Evolutionary conservation across 1,140 invertebrate genomes (phyloP).

Genomic region (Drosophila neocordata): DNA sequence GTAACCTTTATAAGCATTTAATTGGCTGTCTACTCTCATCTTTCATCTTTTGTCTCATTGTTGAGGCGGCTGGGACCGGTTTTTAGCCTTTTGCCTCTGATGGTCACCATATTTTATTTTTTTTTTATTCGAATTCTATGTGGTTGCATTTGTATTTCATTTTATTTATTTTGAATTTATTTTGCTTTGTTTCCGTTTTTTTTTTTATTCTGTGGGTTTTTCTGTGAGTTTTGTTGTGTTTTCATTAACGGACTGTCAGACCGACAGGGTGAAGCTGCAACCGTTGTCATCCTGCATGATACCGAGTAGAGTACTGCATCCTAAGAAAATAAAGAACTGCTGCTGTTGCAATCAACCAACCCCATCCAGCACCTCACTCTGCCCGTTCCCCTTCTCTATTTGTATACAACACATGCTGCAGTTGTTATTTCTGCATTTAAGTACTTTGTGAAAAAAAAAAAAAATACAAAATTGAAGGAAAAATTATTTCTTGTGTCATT

Average conservation of each 20-base stretch:
- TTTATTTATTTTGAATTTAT: conserved; percentile 72
- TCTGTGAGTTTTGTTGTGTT: conserved; percentile 64
- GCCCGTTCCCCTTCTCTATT: conserved; percentile 26
- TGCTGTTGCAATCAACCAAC: conserved; percentile 36
- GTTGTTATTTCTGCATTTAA: conserved; percentile 63
- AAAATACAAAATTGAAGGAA: neutral
- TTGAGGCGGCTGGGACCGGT: conserved; percentile 33
- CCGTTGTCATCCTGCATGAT: conserved; percentile 12
- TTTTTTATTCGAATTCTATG: conserved; percentile 19
- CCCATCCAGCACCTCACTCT: neutral
- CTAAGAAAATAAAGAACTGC: conserved; percentile 66
- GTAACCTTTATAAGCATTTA: conserved; percentile 65
- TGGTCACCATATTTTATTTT: conserved; percentile 26
- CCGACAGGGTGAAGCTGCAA: conserved; percentile 30
- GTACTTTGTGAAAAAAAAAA: conserved; percentile 62
- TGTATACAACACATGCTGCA: conserved; percentile 68
- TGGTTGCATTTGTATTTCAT: conserved; percentile 62
- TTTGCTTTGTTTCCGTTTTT: conserved; percentile 51
- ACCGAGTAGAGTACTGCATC: conserved; percentile 32
- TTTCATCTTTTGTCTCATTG: conserved; percentile 19
- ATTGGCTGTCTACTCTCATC: conserved; percentile 63
- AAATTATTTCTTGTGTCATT: conserved; percentile 59
- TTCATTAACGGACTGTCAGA: conserved; percentile 58
- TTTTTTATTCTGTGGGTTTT: conserved; percentile 52
- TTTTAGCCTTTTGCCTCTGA: conserved; percentile 24